These are phyloP conservation scores for Pungitius pungitius DNA, from an alignment of 2,113 vertebrate species.

Conservation along the genomic window DNA sequence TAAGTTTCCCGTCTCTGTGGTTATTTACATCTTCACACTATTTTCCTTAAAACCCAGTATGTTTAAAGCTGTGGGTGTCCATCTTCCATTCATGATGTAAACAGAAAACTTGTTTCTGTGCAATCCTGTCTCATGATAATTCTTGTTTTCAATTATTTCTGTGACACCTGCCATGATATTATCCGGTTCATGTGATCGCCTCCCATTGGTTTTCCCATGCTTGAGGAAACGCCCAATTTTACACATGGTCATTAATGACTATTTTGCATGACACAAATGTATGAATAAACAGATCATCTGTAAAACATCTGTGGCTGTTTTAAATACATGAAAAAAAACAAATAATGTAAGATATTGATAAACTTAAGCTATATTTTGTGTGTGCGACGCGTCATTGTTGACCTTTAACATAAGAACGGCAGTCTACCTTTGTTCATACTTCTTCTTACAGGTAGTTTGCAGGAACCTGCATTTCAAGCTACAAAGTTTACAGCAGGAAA, in stretches of 20 bases:
- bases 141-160: background rate
- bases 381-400: too few relatives aligned
- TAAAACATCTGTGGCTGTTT: background rate
- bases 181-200: background rate
- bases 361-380: too few relatives aligned
- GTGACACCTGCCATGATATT: background rate
- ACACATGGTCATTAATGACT: too few relatives aligned
- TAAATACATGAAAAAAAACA: background rate
- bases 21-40: too few relatives aligned
- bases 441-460: constrained; percentile 11
- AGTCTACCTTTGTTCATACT: constrained; percentile 5
- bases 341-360: background rate
- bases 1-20: too few relatives aligned
- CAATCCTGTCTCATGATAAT: background rate
- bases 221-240: background rate
- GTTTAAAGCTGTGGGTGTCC: background rate
- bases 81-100: background rate
- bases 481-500: constrained; percentile 19
- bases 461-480: background rate
- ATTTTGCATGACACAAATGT: background rate
- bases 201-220: background rate
- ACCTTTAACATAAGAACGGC: background rate
- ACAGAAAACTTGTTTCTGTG: background rate
- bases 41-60: background rate
- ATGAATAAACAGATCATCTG: background rate